Base-by-base conservation (phyloP, 2,888 invertebrate species). In the Poecilus cupreus region DNA sequence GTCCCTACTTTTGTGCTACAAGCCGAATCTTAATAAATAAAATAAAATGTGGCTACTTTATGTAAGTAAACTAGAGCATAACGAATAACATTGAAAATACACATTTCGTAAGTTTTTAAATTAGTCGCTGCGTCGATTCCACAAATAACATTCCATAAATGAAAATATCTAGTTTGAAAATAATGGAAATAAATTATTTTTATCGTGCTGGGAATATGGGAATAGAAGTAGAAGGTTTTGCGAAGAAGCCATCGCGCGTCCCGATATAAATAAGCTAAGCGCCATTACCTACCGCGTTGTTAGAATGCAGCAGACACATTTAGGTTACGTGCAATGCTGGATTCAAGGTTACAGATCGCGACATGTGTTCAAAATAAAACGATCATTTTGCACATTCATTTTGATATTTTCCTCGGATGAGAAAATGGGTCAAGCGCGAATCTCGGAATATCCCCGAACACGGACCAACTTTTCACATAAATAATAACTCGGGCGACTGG, bases 331-430 rank as follows among this genome's bases (percentile, higher is more conserved):
- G 64, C 37, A 68, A 37, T 68, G 43, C 22, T 39, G 43, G n/a
- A 60, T 77, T 60, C 77, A 77, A 77, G 77, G 77, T 77, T 37
- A 77, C 39, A 37, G 11, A 60, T 43, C 13, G 43, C 57, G 60
- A 43, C 77, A 77, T 77, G 77, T 77, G 77, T 60, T 77, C 57
- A 54, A 77, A 77, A 60, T 60, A 77, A 77, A 60, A 77, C 72
- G 72, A 72, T 22, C 18, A 77, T 60, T 37, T 54, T 76, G 22
- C 60, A 57, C 77, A 60, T 77, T 77, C 43, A 77, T 77, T 60
- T 39, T 60, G 77, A 77, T 77, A 77, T 77, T 57, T 77, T 77
- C 60, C 57, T 22, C 37, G 60, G 60, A 20, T 43, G 11, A 10
- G 39, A 60, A 77, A 54, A 11, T 77, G 24, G 77, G 77, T 77